Evolutionary conservation across 2,888 invertebrate species (phyloP).

Genomic region (Drosophila cracens): DNA sequence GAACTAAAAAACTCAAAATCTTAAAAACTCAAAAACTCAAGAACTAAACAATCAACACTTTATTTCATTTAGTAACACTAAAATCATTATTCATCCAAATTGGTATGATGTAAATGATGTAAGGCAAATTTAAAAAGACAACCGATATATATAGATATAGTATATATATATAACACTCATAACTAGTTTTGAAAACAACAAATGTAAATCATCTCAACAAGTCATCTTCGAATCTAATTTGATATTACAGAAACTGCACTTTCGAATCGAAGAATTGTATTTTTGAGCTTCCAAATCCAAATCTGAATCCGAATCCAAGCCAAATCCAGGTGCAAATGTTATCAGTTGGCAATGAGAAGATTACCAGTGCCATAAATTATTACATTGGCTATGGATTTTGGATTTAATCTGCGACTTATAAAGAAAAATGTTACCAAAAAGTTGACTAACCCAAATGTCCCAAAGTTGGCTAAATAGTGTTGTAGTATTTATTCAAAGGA

Average conservation of each 20-base stretch:
- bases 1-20: background rate
- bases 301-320: constrained; percentile 12
- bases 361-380: background rate
- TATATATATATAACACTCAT: too few species aligned
- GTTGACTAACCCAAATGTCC: background rate
- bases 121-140: too few species aligned
- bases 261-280: background rate
- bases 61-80: background rate
- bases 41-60: background rate
- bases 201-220: too few species aligned
- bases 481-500: too few species aligned
- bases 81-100: background rate
- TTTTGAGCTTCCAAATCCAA: background rate
- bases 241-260: constrained; percentile 18
- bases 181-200: too few species aligned
- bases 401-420: background rate
- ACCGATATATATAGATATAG: background rate
- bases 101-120: too few species aligned
- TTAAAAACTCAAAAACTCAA: background rate
- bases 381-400: background rate
- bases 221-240: constrained; percentile 14
- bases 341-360: background rate
- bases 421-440: background rate
- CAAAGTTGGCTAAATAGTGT: background rate
- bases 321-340: constrained; percentile 13